These are phyloP conservation scores for Cataglyphis cursor DNA, from an alignment of 2,888 invertebrate genomes.

Conservation along the genomic window DNA sequence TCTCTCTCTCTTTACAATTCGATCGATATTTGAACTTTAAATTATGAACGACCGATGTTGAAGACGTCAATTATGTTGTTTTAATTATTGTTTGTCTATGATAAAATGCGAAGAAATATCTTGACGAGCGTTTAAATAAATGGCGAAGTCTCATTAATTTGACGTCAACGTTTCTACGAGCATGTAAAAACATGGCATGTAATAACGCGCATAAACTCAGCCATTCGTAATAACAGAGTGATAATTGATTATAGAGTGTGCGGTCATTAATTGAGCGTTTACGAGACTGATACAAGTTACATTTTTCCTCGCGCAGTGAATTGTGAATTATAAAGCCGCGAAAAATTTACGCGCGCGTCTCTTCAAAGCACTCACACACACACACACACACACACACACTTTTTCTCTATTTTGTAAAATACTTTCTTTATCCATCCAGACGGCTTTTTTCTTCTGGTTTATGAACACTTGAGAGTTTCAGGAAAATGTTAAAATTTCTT, in stretches of 20 bases:
- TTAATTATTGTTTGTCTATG: not conserved
- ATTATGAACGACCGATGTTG: not conserved
- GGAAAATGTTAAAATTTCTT: slow-evolving; percentile 21
- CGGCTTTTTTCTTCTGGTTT: slow-evolving; percentile 15
- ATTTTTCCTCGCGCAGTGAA: not conserved
- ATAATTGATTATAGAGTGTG: slow-evolving; percentile 3
- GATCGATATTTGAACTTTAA: slow-evolving; percentile 22
- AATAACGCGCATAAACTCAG: not conserved
- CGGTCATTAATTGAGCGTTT: not conserved
- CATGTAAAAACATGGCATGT: slow-evolving; percentile 13
- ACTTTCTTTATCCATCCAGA: not conserved
- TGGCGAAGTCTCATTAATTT: slow-evolving; percentile 30
- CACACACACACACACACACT: too few relatives aligned
- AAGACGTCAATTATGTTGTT: slow-evolving; percentile 7
- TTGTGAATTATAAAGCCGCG: not conserved
- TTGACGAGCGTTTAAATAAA: slow-evolving; percentile 26
- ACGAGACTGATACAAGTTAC: not conserved
- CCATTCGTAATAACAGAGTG: not conserved
- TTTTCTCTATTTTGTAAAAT: too few relatives aligned
- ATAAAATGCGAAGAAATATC: not conserved
- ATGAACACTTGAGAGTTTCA: slow-evolving; percentile 9
- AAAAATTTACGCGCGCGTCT: not conserved
- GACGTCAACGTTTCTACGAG: not conserved
- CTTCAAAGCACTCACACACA: not conserved
- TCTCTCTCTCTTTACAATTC: not conserved